phyloP scores from a whole-genome alignment of 2,888 invertebrate genomes.

The Leptopterna dolabrata region DNA sequence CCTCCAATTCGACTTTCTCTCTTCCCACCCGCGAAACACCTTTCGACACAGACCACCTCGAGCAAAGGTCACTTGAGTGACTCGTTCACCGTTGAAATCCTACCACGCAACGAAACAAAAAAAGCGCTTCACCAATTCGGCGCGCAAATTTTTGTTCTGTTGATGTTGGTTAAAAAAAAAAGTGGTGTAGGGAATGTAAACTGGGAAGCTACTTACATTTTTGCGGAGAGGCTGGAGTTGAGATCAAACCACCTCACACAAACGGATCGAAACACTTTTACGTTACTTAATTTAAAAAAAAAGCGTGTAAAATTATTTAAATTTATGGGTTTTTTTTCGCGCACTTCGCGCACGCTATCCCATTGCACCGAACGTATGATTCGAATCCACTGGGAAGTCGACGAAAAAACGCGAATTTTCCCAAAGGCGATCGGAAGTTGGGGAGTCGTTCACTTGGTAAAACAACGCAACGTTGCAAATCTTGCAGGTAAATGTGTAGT shows the following conservation, averaged over 20 bases:
- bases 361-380: background rate
- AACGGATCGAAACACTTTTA: background rate
- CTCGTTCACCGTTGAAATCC: no score
- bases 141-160: no score
- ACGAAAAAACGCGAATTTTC: background rate
- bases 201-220: constrained; percentile 23
- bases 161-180: no score
- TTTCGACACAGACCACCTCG: background rate
- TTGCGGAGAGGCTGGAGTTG: constrained; percentile 27
- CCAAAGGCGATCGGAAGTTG: background rate
- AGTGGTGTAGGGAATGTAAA: no score
- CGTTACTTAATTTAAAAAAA: no score
- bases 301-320: background rate
- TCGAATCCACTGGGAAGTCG: background rate
- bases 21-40: background rate
- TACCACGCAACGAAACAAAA: no score
- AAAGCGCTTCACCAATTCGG: no score
- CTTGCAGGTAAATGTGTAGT: constrained; percentile 57
- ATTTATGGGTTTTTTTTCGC: constrained; percentile 7
- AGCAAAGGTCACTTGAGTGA: background rate
- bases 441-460: constrained; percentile 8
- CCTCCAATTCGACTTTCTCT: background rate
- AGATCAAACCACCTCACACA: constrained; percentile 17
- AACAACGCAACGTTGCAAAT: constrained; percentile 47
- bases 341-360: constrained; percentile 30